Evolutionary conservation across 1,140 invertebrate species (phyloP), one percentile per base, ranked within the genome.

Genomic region (Riptortus pedestris): DNA sequence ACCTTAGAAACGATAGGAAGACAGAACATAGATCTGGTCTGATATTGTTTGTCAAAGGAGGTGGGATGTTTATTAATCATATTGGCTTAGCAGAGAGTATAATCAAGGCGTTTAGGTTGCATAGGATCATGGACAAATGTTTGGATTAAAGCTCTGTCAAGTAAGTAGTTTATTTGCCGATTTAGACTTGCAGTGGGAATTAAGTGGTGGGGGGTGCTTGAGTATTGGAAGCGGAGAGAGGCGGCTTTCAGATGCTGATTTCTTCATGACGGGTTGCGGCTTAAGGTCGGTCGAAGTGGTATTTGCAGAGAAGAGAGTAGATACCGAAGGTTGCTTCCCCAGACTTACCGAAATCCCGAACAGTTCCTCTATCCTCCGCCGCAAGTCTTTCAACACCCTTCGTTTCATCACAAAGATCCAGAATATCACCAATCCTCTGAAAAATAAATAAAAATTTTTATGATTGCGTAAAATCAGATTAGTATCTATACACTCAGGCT

Each of bases 391-490:
- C 5, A 67, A 29, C 14, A 67, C 66, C 31, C 64, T 62, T 26
- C 78, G 77, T 70, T 85, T 86, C 76, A 83, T 84, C 0, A 85
- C 83, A 70, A 86, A 85, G 61, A 85, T 84, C 33, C 84, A 70
- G 74, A 86, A 85, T n/a, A 86, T 85, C 58, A 85, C 80, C 0
- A 84, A 67, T n/a, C 84, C 84, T 64, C 85, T 38, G 31, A 7
- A 38, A 38, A 5, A 38, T 5, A 38, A n/a, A n/a, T n/a, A n/a
- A n/a, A n/a, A n/a, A n/a, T n/a, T n/a, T n/a, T n/a, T n/a, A n/a
- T n/a, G n/a, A n/a, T n/a, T n/a, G n/a, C n/a, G n/a, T n/a, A n/a
- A n/a, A n/a, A n/a, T n/a, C n/a, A n/a, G n/a, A n/a, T n/a, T n/a
- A n/a, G n/a, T n/a, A n/a, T n/a, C n/a, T n/a, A n/a, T n/a, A n/a